Evolutionary conservation across 2,888 invertebrate species (phyloP).

Genomic region (Nomada ferruginata): DNA sequence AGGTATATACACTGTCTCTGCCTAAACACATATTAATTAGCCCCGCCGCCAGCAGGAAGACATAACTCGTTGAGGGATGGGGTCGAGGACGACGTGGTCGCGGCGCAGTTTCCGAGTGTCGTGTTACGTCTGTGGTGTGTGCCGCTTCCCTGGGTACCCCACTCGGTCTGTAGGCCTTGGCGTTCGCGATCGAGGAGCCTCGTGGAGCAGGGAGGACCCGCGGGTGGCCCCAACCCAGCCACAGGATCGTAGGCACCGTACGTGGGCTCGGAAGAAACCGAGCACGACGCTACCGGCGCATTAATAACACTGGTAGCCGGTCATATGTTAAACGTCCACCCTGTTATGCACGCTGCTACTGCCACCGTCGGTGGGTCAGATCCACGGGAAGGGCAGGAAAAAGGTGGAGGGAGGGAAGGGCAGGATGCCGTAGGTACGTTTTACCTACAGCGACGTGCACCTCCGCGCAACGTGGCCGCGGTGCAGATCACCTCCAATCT

Average conservation of each 20-base stretch:
- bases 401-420: constrained; percentile 38
- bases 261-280: constrained; percentile 76
- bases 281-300: constrained; percentile 80
- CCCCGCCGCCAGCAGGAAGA: constrained; percentile 75
- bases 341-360: constrained; percentile 71
- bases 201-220: constrained; percentile 69
- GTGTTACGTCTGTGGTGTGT: constrained; percentile 74
- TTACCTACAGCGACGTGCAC: constrained; percentile 76
- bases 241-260: constrained; percentile 69
- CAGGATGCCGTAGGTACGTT: constrained; percentile 53
- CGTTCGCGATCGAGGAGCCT: constrained; percentile 57
- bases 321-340: constrained; percentile 84
- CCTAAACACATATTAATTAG: constrained; percentile 81
- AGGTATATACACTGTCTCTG: constrained; percentile 49
- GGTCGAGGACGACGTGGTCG: constrained; percentile 66
- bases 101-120: constrained; percentile 77
- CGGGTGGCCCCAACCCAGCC: constrained; percentile 76
- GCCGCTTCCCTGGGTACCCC: constrained; percentile 41
- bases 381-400: constrained; percentile 55
- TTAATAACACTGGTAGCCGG: constrained; percentile 84
- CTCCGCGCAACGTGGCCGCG: constrained; percentile 57
- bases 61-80: constrained; percentile 75
- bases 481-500: constrained; percentile 56
- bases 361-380: constrained; percentile 64
- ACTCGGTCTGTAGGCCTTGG: constrained; percentile 27